These are phyloP conservation scores for Heliconius eleuchia DNA, from an alignment of 1,140 invertebrate genomes.

Conservation along the genomic window DNA sequence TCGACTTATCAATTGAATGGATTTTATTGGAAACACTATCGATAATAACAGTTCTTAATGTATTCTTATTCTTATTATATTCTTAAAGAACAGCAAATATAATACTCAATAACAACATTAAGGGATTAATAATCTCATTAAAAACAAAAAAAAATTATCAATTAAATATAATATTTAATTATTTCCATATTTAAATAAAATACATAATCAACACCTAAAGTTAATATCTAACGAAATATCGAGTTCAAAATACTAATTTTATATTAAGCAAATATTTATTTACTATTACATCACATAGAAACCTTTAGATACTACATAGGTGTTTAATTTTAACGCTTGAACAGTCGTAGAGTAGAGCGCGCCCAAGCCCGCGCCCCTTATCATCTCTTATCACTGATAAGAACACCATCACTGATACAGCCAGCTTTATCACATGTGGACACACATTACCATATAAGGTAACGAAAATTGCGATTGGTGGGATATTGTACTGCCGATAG, in stretches of 20 bases:
- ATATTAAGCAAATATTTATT: not conserved
- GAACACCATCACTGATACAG: conserved; percentile 58
- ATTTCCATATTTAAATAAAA: no score
- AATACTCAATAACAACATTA: no score
- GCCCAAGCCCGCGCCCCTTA: conserved; percentile 19
- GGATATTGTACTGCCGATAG: conserved; percentile 64
- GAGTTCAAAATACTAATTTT: no score
- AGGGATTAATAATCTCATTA: no score
- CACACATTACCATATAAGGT: conserved; percentile 76
- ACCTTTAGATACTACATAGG: not conserved
- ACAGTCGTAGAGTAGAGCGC: conserved; percentile 10
- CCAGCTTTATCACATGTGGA: conserved; percentile 59
- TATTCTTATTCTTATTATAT: not conserved
- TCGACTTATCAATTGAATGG: not conserved
- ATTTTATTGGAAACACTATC: conserved; percentile 13
- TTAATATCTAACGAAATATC: no score
- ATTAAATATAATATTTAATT: no score
- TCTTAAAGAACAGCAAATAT: no score
- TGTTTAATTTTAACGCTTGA: conserved; percentile 21
- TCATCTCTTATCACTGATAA: conserved; percentile 50
- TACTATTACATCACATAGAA: conserved; percentile 1
- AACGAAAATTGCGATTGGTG: conserved; percentile 74
- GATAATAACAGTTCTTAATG: not conserved
- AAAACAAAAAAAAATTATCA: no score
- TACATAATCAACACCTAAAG: no score